These are phyloP conservation scores for Fulica atra DNA, from an alignment of 2,113 vertebrate genomes.

Conservation along the genomic window DNA sequence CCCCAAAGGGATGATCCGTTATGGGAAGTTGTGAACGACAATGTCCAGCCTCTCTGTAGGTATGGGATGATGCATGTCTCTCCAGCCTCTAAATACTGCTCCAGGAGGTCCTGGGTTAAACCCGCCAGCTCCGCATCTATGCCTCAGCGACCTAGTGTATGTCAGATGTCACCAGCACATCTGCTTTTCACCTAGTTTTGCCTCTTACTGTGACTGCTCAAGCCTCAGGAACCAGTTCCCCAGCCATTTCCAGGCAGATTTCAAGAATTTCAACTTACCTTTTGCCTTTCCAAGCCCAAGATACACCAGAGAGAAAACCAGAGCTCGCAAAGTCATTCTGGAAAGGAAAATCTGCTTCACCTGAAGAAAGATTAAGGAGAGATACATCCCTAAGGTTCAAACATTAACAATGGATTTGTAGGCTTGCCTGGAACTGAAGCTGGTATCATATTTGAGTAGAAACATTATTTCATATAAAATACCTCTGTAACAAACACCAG, in stretches of 20 bases:
- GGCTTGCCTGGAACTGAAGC: background rate
- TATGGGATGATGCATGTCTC: background rate
- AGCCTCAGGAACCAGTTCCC: background rate
- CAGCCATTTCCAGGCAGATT: background rate
- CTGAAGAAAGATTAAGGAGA: background rate
- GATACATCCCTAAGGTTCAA: rapidly evolving
- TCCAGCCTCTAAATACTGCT: background rate
- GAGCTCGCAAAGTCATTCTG: background rate
- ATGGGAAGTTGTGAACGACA: background rate
- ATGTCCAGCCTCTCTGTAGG: background rate
- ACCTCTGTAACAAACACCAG: background rate
- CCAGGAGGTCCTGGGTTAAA: background rate
- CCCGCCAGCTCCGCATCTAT: background rate
- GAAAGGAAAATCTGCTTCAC: background rate
- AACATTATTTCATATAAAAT: background rate
- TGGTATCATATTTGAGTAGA: background rate
- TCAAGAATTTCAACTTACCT: conserved; percentile 22
- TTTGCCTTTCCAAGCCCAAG: background rate
- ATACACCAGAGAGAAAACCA: conserved; percentile 22
- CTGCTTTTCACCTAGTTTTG: background rate
- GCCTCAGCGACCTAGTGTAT: background rate
- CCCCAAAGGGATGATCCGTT: rapidly evolving
- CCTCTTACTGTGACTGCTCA: background rate
- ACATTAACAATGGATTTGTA: background rate
- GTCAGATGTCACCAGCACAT: background rate